A percentile compares a stretch with the other conserved stretches of the same genome.
These are phyloP conservation scores for Leptatherina wallacei DNA, from an alignment of 2,797 vertebrate genomes.

Conservation along the genomic window DNA sequence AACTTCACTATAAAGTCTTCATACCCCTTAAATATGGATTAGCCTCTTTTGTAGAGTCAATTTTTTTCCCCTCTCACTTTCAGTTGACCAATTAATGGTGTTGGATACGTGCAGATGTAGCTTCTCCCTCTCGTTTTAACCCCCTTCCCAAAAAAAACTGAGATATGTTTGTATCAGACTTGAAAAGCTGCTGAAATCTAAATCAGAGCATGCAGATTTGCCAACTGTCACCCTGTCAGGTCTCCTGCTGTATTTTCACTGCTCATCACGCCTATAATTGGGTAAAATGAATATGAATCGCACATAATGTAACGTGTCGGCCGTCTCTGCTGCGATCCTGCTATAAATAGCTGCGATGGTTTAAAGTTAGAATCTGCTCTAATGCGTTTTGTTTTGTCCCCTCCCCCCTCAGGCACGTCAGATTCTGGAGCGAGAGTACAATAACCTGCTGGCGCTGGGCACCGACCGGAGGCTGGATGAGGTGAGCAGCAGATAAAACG, in stretches of 20 bases:
- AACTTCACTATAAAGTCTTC: neutral
- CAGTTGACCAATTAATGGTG: slow-evolving; percentile 10
- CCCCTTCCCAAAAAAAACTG: slow-evolving; percentile 30
- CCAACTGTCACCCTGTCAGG: slow-evolving; percentile 57
- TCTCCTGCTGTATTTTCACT: slow-evolving; percentile 44
- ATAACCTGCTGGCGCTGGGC: slow-evolving; percentile 97
- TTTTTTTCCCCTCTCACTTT: neutral
- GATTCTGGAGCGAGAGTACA: slow-evolving; percentile 98
- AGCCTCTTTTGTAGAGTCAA: neutral
- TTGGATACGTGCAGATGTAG: slow-evolving; percentile 16
- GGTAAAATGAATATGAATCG: slow-evolving; percentile 30
- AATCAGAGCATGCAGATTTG: slow-evolving; percentile 59
- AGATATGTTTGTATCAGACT: slow-evolving; percentile 20
- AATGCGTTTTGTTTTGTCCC: neutral
- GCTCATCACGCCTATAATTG: slow-evolving; percentile 39
- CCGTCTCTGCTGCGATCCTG: slow-evolving; percentile 26
- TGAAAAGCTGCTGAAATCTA: slow-evolving; percentile 44
- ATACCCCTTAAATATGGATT: neutral
- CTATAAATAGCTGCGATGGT: slow-evolving; percentile 58
- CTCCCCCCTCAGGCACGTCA: slow-evolving; percentile 89
- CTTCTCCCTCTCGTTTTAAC: slow-evolving; percentile 17
- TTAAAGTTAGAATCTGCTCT: slow-evolving; percentile 23
- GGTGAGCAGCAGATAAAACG: slow-evolving; percentile 81
- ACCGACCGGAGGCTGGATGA: slow-evolving; percentile 98
- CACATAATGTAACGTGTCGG: slow-evolving; percentile 34